Base-by-base conservation (phyloP, 2,888 invertebrate genomes). In the Cecidostiba fungosa region DNA sequence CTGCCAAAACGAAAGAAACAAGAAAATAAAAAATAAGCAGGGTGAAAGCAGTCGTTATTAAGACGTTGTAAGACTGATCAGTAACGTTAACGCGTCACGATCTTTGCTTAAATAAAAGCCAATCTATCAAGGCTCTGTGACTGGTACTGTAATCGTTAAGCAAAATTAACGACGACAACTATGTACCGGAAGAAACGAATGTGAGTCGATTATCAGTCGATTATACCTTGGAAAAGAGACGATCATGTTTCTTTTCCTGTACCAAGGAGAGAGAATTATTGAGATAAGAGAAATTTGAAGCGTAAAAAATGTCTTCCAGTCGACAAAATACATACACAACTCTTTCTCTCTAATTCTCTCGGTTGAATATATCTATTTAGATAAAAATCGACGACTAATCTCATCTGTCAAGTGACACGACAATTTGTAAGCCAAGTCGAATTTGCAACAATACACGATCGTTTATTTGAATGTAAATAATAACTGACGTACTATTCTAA, bases 371-470 rank as follows among this genome's bases (percentile, higher is more conserved):
- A 32, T 50, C 4, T 73, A 59, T 29, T n/a, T 62, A 69, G 23
- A 16, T 26, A 32, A 47, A 43, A 32, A 70, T 26, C n/a, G 29
- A 72, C 26, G 43, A 77, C 29, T 39, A 69, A 62, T 62, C 62
- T 73, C 62, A 72, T 62, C 36, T 50, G 66, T 69, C 36, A 32
- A 82, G 72, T 72, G 77, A 83, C n/a, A 26, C 66, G 32, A 89
- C 87, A 88, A 88, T 85, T 89, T 90, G 90, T 90, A 89, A 89
- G 88, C 88, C 91, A 90, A 92, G 91, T 92, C 91, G 91, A 92
- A 91, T 92, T 92, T 91, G 90, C 92, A 92, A 92, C 90, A 92
- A 93, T 92, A 92, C 90, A 92, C 90, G 89, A 92, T 92, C 90
- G 90, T 91, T 92, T 92, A 90, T 91, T 91, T 91, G 89, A 91